Percentiles rank a stretch among this genome's conserved stretches.
Conservation (phyloP, 2,113 vertebrate species). For the Astur gentilis region DNA sequence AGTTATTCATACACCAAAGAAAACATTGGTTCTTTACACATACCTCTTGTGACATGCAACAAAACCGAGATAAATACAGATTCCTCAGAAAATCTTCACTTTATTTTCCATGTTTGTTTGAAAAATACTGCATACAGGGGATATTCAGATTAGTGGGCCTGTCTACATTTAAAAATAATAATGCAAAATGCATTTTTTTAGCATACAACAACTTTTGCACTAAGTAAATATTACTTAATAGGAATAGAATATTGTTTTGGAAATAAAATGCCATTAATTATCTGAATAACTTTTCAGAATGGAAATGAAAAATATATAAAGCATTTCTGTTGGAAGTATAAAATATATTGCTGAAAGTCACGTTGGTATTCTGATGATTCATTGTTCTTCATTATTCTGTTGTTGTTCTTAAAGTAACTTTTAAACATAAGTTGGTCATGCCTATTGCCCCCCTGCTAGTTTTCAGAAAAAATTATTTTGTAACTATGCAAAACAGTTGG, state of each 20-base stretch:
- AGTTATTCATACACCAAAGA: neutral
- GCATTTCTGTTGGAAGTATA: neutral
- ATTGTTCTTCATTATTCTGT: neutral
- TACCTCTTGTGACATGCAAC: neutral
- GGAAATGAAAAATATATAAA: neutral
- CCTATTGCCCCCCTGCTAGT: neutral
- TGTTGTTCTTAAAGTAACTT: neutral
- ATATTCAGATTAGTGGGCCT: neutral
- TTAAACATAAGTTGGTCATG: neutral
- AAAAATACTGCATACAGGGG: conserved; percentile 23
- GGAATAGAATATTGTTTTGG: neutral
- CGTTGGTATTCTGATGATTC: neutral
- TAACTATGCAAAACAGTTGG: neutral
- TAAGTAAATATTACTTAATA: neutral
- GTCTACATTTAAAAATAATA: conserved; percentile 13
- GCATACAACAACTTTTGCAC: neutral
- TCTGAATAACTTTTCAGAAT: neutral
- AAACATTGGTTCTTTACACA: neutral
- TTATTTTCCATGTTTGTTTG: conserved; percentile 33
- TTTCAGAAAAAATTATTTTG: neutral
- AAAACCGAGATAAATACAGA: neutral
- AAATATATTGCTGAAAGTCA: neutral
- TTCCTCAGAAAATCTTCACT: conserved; percentile 42
- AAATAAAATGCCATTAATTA: neutral
- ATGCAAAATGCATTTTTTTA: neutral